Percentiles rank a stretch among this genome's conserved stretches.
Evolutionary conservation across 2,113 vertebrate species (phyloP).

Genomic region (Heliornis fulica): DNA sequence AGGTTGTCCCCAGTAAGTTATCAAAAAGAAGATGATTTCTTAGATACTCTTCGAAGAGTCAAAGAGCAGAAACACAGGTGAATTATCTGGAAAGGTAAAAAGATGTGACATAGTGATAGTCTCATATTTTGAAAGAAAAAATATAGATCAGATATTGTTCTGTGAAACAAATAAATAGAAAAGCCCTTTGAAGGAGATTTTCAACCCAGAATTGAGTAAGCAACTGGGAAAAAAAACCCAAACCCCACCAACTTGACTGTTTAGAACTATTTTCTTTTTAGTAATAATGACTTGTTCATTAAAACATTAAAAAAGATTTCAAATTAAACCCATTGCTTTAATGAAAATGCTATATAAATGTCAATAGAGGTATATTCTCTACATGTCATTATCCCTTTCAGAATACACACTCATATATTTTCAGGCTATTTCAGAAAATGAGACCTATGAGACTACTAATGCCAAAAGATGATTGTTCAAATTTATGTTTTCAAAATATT

Average conservation of each 20-base stretch:
- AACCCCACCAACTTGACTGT: too few relatives aligned
- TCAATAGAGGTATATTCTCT: background rate
- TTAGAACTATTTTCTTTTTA: background rate
- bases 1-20: background rate
- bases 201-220: background rate
- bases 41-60: background rate
- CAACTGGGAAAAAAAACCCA: background rate
- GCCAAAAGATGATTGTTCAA: background rate
- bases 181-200: background rate
- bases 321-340: background rate
- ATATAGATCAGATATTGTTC: background rate
- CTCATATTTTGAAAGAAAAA: background rate
- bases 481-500: background rate
- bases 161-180: background rate
- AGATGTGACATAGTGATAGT: background rate
- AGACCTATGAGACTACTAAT: background rate
- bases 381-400: background rate
- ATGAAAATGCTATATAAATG: background rate
- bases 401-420: background rate
- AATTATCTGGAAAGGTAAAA: background rate
- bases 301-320: background rate
- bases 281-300: fast-evolving
- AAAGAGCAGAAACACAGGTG: background rate
- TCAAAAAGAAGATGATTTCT: background rate
- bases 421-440: background rate